Evolutionary conservation across 2,888 invertebrate genomes (phyloP).

Genomic region (Hyles lineata): DNA sequence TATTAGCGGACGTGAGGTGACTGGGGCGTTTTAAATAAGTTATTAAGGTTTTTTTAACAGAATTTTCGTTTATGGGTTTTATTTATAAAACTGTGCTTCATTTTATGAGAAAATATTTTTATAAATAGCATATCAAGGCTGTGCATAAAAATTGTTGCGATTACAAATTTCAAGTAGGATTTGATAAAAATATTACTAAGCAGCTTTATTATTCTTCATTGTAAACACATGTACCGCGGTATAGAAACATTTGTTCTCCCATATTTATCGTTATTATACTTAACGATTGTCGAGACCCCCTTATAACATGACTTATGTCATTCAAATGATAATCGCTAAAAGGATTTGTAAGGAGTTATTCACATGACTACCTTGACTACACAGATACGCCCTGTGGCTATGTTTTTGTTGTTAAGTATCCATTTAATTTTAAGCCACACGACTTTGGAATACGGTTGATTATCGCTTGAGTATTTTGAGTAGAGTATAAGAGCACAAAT

Average conservation of each 20-base stretch:
- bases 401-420: conserved; percentile 45
- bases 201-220: neutral
- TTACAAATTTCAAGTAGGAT: neutral
- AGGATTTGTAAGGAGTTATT: conserved; percentile 81
- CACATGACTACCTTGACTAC: conserved; percentile 78
- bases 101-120: neutral
- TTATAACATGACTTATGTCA: conserved; percentile 77
- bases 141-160: neutral
- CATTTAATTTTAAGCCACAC: conserved; percentile 41
- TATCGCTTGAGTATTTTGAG: conserved; percentile 36
- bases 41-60: neutral
- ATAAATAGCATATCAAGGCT: neutral
- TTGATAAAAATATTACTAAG: neutral
- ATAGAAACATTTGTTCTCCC: conserved; percentile 36
- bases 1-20: conserved; percentile 26
- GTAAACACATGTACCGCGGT: neutral
- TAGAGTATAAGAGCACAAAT: conserved; percentile 50
- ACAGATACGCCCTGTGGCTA: conserved; percentile 84
- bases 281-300: conserved; percentile 66
- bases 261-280: conserved; percentile 47
- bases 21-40: neutral
- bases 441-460: conserved; percentile 35
- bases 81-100: neutral
- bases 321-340: conserved; percentile 82
- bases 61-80: neutral